phyloP scores from a whole-genome alignment of 2,797 vertebrate genomes.

The Acipenser ruthenus region DNA sequence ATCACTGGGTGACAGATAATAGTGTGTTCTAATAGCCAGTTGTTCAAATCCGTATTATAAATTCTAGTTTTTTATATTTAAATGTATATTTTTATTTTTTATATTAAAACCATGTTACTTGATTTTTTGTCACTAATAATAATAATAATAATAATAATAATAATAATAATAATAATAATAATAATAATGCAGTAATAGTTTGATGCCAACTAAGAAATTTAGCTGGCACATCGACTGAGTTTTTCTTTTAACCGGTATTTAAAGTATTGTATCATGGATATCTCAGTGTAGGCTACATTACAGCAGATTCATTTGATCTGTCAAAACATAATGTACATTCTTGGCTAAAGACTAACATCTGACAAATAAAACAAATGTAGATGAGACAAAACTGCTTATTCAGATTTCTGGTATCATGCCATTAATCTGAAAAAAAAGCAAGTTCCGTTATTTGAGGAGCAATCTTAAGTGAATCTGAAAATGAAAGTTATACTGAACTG shows the following conservation, averaged over 20 bases:
- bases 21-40: background rate
- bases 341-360: background rate
- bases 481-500: background rate
- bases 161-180: too few relatives aligned
- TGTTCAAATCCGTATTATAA: background rate
- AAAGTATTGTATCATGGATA: background rate
- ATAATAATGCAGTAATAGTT: background rate
- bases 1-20: conserved; percentile 26
- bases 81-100: background rate
- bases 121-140: too few relatives aligned
- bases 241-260: conserved; percentile 5
- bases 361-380: conserved; percentile 5
- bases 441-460: background rate
- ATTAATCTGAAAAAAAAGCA: conserved; percentile 6
- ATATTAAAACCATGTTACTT: background rate
- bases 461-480: conserved; percentile 1
- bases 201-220: background rate
- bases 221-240: background rate
- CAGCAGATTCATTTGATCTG: background rate
- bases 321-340: conserved; percentile 6
- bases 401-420: conserved; percentile 7
- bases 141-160: too few relatives aligned
- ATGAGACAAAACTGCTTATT: background rate
- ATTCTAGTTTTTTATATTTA: background rate
- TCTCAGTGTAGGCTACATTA: background rate